These are phyloP conservation scores for Morus bassanus DNA, from an alignment of 2,797 vertebrate species.

Conservation along the genomic window DNA sequence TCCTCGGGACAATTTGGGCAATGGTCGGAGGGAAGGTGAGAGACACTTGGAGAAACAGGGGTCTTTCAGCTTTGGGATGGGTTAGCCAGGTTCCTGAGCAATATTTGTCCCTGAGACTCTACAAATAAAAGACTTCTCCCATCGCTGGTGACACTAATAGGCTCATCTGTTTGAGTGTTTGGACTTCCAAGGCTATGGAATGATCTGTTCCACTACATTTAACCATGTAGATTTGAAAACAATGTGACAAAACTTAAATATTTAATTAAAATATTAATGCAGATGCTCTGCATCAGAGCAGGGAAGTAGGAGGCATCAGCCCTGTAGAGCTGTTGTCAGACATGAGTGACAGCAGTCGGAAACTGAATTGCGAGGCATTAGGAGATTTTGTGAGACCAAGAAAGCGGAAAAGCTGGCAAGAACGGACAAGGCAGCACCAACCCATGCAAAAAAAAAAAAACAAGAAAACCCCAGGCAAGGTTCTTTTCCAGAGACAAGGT, in stretches of 20 bases:
- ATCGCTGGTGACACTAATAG: background rate
- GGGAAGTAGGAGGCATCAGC: slow-evolving; percentile 3
- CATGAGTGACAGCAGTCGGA: slow-evolving; percentile 19
- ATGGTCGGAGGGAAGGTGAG: background rate
- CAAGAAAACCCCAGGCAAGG: background rate
- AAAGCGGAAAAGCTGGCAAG: slow-evolving; percentile 14
- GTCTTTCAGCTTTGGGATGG: background rate
- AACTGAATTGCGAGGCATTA: background rate
- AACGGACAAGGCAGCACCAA: background rate
- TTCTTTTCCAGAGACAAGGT: background rate
- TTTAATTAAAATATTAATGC: slow-evolving; percentile 51
- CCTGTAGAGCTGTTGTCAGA: slow-evolving; percentile 26
- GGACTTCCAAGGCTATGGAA: slow-evolving; percentile 48
- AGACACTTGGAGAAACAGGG: background rate
- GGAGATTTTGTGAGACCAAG: background rate
- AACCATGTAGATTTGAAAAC: slow-evolving; percentile 68
- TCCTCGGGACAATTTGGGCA: background rate
- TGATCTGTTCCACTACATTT: slow-evolving; percentile 36
- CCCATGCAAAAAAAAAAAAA: background rate
- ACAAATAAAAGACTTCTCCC: background rate
- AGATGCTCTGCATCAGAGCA: background rate
- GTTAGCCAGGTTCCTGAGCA: background rate
- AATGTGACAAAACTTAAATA: slow-evolving; percentile 67
- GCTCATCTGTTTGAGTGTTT: background rate
- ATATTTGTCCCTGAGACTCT: background rate